Percentiles rank a stretch among this genome's conserved stretches.
Evolutionary conservation across 2,113 vertebrate species (phyloP).

Genomic region (Oreochromis aureus): DNA sequence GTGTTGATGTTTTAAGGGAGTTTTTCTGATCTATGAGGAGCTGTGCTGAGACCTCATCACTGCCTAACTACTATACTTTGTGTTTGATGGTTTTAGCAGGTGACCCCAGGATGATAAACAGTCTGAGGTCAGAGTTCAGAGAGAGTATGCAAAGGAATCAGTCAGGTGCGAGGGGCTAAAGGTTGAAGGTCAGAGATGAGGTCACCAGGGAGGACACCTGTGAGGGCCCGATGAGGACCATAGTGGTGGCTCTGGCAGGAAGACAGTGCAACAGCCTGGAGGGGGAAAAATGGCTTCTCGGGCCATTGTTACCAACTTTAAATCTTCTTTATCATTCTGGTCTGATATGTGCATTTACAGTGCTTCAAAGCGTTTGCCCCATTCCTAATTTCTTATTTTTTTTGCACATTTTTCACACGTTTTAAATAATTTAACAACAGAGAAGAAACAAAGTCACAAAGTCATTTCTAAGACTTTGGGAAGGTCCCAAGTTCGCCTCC

Average conservation of each 20-base stretch:
- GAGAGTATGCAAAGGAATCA: constrained; percentile 19
- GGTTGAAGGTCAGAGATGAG: constrained; percentile 22
- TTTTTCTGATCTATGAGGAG: background rate
- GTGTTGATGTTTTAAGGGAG: background rate
- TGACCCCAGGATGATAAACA: constrained; percentile 51
- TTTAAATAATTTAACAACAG: background rate
- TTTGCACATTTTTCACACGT: rapidly evolving
- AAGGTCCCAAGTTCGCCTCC: background rate
- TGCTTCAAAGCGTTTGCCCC: background rate
- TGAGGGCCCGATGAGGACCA: constrained; percentile 33
- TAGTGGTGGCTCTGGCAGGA: background rate
- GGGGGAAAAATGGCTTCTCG: background rate
- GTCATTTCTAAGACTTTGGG: background rate
- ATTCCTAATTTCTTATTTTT: background rate
- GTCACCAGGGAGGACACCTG: constrained; percentile 59
- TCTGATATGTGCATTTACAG: background rate
- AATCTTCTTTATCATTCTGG: background rate
- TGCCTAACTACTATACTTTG: background rate
- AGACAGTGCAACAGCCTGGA: background rate
- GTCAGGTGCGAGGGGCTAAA: constrained; percentile 58
- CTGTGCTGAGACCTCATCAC: background rate
- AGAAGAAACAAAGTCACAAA: background rate
- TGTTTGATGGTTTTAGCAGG: constrained; percentile 48
- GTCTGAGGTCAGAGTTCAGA: constrained; percentile 43
- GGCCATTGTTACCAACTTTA: background rate